Evolutionary conservation across 2,113 vertebrate species (phyloP).

Genomic region (Trinectes maculatus): DNA sequence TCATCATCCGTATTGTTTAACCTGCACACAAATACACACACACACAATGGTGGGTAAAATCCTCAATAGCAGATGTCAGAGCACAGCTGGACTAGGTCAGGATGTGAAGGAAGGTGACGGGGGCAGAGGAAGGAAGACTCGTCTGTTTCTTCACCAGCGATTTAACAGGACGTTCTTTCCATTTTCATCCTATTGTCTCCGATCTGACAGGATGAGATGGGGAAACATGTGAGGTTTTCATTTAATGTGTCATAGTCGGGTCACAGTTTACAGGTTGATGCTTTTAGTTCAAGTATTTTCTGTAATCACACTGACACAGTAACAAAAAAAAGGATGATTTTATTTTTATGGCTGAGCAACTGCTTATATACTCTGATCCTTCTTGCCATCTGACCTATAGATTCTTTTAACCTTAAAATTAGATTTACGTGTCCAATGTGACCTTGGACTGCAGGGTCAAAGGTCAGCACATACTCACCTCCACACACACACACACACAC

Average conservation of each 20-base stretch:
- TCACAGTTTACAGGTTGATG: background rate
- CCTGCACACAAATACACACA: background rate
- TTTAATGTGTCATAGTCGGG: slow-evolving; percentile 2
- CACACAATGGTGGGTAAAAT: background rate
- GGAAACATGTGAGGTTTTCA: background rate
- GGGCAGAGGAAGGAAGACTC: slow-evolving; percentile 46
- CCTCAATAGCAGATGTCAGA: slow-evolving; percentile 23
- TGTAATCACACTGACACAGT: too few species aligned
- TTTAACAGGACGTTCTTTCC: slow-evolving; percentile 42
- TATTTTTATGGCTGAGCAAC: too few species aligned
- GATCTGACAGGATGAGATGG: slow-evolving; percentile 4
- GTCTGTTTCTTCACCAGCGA: slow-evolving; percentile 17
- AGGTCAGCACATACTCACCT: slow-evolving; percentile 11
- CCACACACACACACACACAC: too few species aligned
- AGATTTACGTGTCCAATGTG: slow-evolving; percentile 1
- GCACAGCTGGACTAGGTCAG: slow-evolving; percentile 15
- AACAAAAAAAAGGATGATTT: too few species aligned
- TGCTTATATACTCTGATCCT: background rate
- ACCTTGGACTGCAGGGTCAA: slow-evolving; percentile 8
- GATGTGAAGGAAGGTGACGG: slow-evolving; percentile 37
- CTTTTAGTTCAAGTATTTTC: background rate
- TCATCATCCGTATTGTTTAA: background rate
- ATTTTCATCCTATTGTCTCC: slow-evolving; percentile 31
- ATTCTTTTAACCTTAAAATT: background rate
- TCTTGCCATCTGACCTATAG: background rate